Conservation (phyloP, 2,888 invertebrate genomes). For the Camponotus fellah region DNA sequence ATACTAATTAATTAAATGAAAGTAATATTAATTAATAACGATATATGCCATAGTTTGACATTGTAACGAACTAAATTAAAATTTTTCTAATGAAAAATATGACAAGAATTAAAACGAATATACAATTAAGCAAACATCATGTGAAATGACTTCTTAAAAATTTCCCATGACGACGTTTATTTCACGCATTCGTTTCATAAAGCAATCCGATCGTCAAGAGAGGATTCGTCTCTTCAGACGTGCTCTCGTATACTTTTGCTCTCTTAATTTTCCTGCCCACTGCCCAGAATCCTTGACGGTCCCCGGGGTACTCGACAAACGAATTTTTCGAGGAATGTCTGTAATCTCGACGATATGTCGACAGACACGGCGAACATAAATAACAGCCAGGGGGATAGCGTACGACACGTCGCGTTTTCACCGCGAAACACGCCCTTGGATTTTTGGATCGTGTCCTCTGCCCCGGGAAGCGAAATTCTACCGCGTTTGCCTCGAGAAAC, state of each 20-base stretch:
- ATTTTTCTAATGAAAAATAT: background rate
- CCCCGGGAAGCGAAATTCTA: constrained; percentile 67
- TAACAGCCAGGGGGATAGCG: constrained; percentile 63
- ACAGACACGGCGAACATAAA: constrained; percentile 60
- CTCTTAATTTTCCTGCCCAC: constrained; percentile 56
- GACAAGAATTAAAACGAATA: background rate
- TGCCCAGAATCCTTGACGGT: constrained; percentile 11
- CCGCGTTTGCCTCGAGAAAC: constrained; percentile 57
- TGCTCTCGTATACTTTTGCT: constrained; percentile 19
- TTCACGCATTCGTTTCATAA: constrained; percentile 29
- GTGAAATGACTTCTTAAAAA: background rate
- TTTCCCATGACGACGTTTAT: constrained; percentile 12
- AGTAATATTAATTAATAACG: background rate
- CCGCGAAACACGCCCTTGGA: constrained; percentile 70
- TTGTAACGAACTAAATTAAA: background rate
- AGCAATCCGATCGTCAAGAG: constrained; percentile 7
- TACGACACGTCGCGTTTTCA: constrained; percentile 70
- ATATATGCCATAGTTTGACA: background rate
- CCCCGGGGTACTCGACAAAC: constrained; percentile 15
- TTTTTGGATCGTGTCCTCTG: constrained; percentile 70
- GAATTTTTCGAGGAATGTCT: constrained; percentile 59
- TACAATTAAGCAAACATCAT: background rate
- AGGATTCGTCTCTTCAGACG: constrained; percentile 26
- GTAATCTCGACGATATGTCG: constrained; percentile 41
- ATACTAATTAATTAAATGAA: background rate